phyloP scores from a whole-genome alignment of 2,888 invertebrate species.

The Aplocera efformata region DNA sequence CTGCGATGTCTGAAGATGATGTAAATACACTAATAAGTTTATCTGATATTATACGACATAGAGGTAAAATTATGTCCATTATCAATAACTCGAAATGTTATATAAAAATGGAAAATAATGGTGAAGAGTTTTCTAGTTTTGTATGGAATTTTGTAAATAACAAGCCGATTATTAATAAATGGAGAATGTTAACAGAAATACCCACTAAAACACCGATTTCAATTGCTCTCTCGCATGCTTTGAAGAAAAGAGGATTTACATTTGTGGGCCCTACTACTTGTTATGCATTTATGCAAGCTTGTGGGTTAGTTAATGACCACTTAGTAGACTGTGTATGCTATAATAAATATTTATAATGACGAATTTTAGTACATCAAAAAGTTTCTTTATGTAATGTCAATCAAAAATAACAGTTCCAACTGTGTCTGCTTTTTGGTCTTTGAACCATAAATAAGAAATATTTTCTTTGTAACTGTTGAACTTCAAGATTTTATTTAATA shows the following conservation, averaged over 20 bases:
- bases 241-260: slow-evolving; percentile 61
- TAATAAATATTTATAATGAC: background rate
- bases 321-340: slow-evolving; percentile 41
- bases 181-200: slow-evolving; percentile 45
- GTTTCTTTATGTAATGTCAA: too few relatives aligned
- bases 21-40: slow-evolving; percentile 37
- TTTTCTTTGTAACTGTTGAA: too few relatives aligned
- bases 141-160: slow-evolving; percentile 61
- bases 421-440: too few relatives aligned
- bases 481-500: too few relatives aligned
- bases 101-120: slow-evolving; percentile 49
- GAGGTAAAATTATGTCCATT: slow-evolving; percentile 60
- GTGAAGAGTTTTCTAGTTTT: slow-evolving; percentile 55
- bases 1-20: slow-evolving; percentile 39
- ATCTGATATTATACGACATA: slow-evolving; percentile 54
- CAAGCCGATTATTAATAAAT: slow-evolving; percentile 51
- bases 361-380: background rate
- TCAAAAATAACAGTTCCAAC: too few relatives aligned
- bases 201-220: slow-evolving; percentile 53
- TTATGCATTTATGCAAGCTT: slow-evolving; percentile 73
- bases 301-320: slow-evolving; percentile 70
- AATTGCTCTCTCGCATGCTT: slow-evolving; percentile 46
- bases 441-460: too few relatives aligned
- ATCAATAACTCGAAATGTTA: slow-evolving; percentile 61
- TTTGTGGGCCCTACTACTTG: slow-evolving; percentile 65